These are phyloP conservation scores for Thymelicus sylvestris DNA, from an alignment of 2,888 invertebrate species.

Conservation along the genomic window DNA sequence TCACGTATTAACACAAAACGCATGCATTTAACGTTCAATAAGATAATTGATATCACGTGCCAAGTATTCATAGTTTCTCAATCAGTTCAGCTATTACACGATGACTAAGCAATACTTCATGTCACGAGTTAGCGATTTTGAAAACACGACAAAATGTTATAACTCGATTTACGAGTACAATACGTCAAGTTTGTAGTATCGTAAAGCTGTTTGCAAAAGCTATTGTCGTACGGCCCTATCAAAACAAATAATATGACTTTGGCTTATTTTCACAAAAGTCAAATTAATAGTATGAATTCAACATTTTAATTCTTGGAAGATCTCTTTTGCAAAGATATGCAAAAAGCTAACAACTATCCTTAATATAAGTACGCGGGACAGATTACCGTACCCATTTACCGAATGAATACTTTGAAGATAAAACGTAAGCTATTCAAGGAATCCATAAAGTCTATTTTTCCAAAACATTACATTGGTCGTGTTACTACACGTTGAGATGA, in stretches of 20 bases:
- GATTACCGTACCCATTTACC: not conserved
- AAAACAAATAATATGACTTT: too few relatives aligned
- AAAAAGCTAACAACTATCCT: not conserved
- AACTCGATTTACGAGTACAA: slow-evolving; percentile 46
- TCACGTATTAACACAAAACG: not conserved
- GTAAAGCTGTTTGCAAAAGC: slow-evolving; percentile 26
- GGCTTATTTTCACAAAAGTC: too few relatives aligned
- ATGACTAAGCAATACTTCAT: slow-evolving; percentile 52
- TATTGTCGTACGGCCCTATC: too few relatives aligned
- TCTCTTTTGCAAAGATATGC: not conserved
- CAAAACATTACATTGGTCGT: slow-evolving; percentile 13
- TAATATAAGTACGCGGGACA: not conserved
- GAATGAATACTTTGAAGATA: not conserved
- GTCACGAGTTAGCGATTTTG: slow-evolving; percentile 66
- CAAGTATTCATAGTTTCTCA: slow-evolving; percentile 20
- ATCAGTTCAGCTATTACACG: slow-evolving; percentile 39
- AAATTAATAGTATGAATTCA: too few relatives aligned
- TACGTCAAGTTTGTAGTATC: slow-evolving; percentile 54
- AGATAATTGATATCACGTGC: slow-evolving; percentile 17
- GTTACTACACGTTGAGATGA: slow-evolving; percentile 25
- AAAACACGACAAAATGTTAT: slow-evolving; percentile 48
- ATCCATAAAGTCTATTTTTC: slow-evolving; percentile 9
- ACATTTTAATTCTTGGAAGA: not conserved
- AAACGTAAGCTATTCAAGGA: not conserved
- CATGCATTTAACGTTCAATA: not conserved